Evolutionary conservation across 2,797 vertebrate genomes (phyloP), one percentile per base, ranked within the genome.

Genomic region (Gadopsis bispinosus): DNA sequence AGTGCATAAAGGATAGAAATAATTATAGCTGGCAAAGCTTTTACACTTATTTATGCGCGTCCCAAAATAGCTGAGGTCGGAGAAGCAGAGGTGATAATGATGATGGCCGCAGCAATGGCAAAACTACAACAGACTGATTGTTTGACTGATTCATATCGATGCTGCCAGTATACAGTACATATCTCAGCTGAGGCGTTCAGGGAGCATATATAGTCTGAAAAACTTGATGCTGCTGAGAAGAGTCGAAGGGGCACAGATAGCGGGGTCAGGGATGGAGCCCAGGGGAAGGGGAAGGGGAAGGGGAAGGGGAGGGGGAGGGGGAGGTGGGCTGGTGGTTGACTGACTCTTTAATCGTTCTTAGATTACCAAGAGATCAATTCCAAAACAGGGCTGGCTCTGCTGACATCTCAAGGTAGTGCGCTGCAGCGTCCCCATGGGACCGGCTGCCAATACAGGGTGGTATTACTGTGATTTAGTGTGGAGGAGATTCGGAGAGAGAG

Each of bases 351-450:
- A 91, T 91, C 69, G 72, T 72, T 91, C 71, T 79, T 19, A 47
- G 84, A 93, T 93, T 91, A 93, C 87, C 85, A 63, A 81, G 83
- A 90, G 89, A 92, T 92, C 87, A 88, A 92, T 92, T 89, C 73
- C 70, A 78, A 81, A 84, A 72, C 58, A 71, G 61, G 47, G 66
- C 48, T 37, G 72, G 65, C 76, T 89, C 69, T 64, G 74, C 86
- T 89, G 87, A 91, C 90, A 91, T 88, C 86, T 93, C 89, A 85
- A 91, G 90, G 89, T 87, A 89, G 77, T 55, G 55, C 58, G 13
- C 35, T 35, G 72, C 74, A 60, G 55, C 47, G 75, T 10, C 74
- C 87, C 79, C 53, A 1, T 4, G 78, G 76, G 91, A 87, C 56
- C 5, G 2, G 29, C 85, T 84, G 81, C 82, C 82, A 58, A 83